phyloP scores from a whole-genome alignment of 2,797 vertebrate genomes.

The Pangasius mekongensis region DNA sequence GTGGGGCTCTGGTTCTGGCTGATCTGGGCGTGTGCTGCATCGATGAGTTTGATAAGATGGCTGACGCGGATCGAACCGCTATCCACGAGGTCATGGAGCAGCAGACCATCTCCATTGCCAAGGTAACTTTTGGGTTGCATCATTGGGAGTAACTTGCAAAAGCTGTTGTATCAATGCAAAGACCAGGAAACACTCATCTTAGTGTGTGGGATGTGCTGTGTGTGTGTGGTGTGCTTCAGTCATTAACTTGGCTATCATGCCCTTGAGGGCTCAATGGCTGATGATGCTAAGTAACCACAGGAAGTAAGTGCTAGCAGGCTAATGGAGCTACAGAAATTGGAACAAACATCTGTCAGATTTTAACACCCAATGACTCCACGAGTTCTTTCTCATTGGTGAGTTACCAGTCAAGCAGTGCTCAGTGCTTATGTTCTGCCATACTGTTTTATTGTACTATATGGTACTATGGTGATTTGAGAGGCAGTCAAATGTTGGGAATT shows the following conservation, averaged over 20 bases:
- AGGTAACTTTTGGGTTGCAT: conserved; percentile 68
- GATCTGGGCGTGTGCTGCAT: conserved; percentile 92
- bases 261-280: not conserved
- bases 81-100: conserved; percentile 97
- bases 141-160: not conserved
- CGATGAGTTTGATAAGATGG: conserved; percentile 97
- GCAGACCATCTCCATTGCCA: conserved; percentile 94
- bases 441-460: not conserved
- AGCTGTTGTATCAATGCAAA: not conserved
- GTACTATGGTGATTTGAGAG: not conserved
- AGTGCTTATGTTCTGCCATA: not conserved
- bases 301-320: not conserved
- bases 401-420: not conserved
- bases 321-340: not conserved
- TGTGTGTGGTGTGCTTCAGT: too few relatives aligned
- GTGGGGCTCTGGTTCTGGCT: conserved; percentile 88
- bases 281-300: not conserved
- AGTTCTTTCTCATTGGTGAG: not conserved
- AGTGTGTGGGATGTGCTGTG: not conserved
- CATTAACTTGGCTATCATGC: not conserved
- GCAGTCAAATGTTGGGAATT: not conserved
- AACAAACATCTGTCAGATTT: not conserved
- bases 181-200: not conserved
- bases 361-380: not conserved
- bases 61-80: conserved; percentile 87